phyloP scores from a whole-genome alignment of 2,888 invertebrate genomes.

The Kryphioiulus occultus region DNA sequence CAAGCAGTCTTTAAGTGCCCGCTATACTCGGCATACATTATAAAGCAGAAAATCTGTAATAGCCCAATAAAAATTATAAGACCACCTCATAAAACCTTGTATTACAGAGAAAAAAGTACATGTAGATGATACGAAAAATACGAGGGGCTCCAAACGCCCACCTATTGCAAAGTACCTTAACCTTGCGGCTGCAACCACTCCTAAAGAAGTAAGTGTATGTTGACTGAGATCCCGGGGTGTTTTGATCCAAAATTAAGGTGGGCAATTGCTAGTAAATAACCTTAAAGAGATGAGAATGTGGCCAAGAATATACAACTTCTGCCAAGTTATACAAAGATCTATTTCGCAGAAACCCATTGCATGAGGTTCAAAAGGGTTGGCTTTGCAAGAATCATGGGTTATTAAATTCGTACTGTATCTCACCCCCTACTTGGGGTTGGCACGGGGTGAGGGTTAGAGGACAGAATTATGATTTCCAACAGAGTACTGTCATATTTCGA shows the following conservation, averaged over 20 bases:
- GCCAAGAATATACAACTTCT: neutral
- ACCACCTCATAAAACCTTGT: slow-evolving; percentile 20
- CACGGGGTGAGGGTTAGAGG: neutral
- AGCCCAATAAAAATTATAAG: slow-evolving; percentile 31
- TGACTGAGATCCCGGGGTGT: neutral
- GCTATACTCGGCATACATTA: neutral
- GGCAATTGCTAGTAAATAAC: neutral
- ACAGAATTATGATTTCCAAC: slow-evolving; percentile 7
- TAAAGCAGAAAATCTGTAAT: slow-evolving; percentile 8
- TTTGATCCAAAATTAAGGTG: slow-evolving; percentile 3
- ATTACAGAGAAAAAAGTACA: neutral
- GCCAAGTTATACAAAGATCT: neutral
- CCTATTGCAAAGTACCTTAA: slow-evolving; percentile 6
- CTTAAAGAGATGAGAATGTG: neutral
- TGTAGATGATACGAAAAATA: neutral
- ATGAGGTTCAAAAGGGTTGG: neutral
- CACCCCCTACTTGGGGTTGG: neutral
- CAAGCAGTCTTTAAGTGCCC: neutral
- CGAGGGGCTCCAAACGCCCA: neutral
- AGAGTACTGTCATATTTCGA: slow-evolving; percentile 9
- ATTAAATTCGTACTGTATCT: neutral
- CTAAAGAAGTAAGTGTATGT: neutral
- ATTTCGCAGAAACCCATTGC: neutral
- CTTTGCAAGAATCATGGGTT: neutral
- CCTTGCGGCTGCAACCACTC: neutral